Base-by-base conservation (phyloP, 2,888 invertebrate genomes). In the Platynereis dumerilii region DNA sequence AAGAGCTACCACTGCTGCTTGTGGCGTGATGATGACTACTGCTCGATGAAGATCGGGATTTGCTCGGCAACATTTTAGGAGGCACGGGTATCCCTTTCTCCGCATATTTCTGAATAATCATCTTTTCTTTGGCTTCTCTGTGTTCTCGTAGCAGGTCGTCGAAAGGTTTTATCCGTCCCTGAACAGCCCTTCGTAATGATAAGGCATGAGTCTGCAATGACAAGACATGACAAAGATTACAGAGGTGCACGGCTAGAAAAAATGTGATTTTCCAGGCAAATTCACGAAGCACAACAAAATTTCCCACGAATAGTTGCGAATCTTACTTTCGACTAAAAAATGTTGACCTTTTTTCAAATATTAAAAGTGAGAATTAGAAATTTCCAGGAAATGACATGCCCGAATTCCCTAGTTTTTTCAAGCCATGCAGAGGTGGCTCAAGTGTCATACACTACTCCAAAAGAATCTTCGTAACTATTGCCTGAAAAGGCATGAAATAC, bases 131-230 rank as follows among this genome's bases (percentile, higher is more conserved):
- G 45, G 66, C 60, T 28, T 61, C 90, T 58, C 90, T 86, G 77
- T 91, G 91, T 76, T 91, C 91, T 44, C 89, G 88, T 69, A 92
- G 86, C 62, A 92, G 85, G 64, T 89, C 89, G 81, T 92, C 92
- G 84, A 92, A 92, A 24, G 90, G 87, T 83, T 91, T 90, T 65
- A 88, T 88, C 58, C 92, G 87, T 0, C 91, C 92, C 66, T 87
- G 84, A 39, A 92, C 92, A 24, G 89, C 88, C 69, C 92, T 85
- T 65, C 91, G 85, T 72, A 90, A 81, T 48, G 91, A 89, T 72
- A 91, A 85, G 24, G 91, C 89, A 80, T 87, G 87, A 7, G 86
- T 84, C 82, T 85, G 68, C n/a, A 62, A 57, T 48, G 48, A 22
- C 5, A 7, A 42, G 17, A 42, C 42, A 42, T 42, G 10, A 12